A percentile compares a stretch with the other conserved stretches of the same genome.
Evolutionary conservation across 2,888 invertebrate genomes (phyloP).

Genomic region (Cephus nigrinus): DNA sequence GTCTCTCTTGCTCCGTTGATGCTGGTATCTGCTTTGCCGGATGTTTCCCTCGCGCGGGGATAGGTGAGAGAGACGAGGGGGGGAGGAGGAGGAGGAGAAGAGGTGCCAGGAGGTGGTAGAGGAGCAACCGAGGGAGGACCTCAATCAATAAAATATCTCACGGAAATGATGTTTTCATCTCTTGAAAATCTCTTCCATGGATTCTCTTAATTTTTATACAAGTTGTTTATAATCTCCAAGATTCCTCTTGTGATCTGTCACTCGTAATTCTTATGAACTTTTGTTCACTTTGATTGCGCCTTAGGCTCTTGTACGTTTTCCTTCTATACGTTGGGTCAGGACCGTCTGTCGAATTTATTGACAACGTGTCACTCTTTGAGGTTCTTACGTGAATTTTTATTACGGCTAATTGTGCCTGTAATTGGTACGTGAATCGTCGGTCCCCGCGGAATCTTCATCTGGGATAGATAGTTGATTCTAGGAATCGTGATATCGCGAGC

Average conservation of each 20-base stretch:
- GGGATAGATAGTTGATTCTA: too few relatives aligned
- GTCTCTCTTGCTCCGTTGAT: not conserved
- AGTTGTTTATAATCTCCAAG: not conserved
- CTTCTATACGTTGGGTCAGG: too few relatives aligned
- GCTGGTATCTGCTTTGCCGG: not conserved
- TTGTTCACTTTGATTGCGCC: too few relatives aligned
- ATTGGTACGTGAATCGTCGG: too few relatives aligned
- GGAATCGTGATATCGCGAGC: too few relatives aligned
- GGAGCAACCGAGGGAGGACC: constrained; percentile 36
- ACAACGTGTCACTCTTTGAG: too few relatives aligned
- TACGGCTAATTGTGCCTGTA: too few relatives aligned
- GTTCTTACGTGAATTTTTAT: too few relatives aligned
- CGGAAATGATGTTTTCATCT: constrained; percentile 54
- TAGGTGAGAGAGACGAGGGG: constrained; percentile 22
- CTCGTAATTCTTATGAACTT: too few relatives aligned
- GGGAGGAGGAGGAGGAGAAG: constrained; percentile 9
- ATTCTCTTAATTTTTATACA: not conserved
- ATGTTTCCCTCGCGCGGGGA: not conserved
- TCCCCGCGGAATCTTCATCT: too few relatives aligned
- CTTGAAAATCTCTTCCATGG: constrained; percentile 38
- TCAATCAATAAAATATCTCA: constrained; percentile 63
- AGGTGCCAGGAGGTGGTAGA: constrained; percentile 15
- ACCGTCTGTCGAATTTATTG: too few relatives aligned
- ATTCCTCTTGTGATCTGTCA: not conserved
- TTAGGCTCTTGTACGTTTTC: too few relatives aligned